Conservation (phyloP, 2,797 vertebrate species). For the Hydrolagus colliei region DNA sequence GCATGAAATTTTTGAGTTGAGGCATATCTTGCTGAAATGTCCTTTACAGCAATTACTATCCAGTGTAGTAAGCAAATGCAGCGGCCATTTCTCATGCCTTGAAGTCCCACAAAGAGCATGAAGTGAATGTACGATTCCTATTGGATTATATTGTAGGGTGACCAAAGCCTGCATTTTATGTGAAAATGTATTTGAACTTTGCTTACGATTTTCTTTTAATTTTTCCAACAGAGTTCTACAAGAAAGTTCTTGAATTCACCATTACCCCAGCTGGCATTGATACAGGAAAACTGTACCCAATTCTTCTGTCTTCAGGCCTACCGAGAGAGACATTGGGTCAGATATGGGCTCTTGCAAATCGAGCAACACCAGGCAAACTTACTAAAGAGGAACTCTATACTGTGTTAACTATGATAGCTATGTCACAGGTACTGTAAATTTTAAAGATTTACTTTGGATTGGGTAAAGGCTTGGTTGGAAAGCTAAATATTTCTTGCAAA, state of each 20-base stretch:
- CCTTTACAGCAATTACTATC: too few relatives aligned
- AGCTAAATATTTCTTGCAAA: too few relatives aligned
- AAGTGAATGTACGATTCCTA: too few relatives aligned
- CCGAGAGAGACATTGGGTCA: slow-evolving; percentile 94
- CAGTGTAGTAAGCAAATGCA: too few relatives aligned
- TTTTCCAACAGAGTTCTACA: slow-evolving; percentile 74
- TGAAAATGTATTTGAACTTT: neutral
- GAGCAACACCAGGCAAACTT: slow-evolving; percentile 90
- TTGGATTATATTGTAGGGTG: neutral
- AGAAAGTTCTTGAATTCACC: slow-evolving; percentile 87
- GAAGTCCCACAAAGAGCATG: too few relatives aligned
- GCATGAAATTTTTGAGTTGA: too few relatives aligned
- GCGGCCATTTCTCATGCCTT: too few relatives aligned
- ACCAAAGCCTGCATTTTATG: neutral
- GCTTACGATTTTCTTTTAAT: neutral
- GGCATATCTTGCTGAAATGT: too few relatives aligned
- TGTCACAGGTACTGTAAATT: slow-evolving; percentile 75
- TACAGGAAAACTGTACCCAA: slow-evolving; percentile 91
- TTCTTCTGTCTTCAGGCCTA: slow-evolving; percentile 92
- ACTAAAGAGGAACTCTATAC: slow-evolving; percentile 94
- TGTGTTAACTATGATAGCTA: slow-evolving; percentile 85
- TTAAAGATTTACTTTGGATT: too few relatives aligned
- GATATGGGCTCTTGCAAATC: slow-evolving; percentile 94
- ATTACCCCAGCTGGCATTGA: slow-evolving; percentile 88
- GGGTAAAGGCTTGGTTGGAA: too few relatives aligned